A percentile compares a stretch with the other conserved stretches of the same genome.
phyloP scores from a whole-genome alignment of 2,113 vertebrate genomes.

The Aptenodytes patagonicus region DNA sequence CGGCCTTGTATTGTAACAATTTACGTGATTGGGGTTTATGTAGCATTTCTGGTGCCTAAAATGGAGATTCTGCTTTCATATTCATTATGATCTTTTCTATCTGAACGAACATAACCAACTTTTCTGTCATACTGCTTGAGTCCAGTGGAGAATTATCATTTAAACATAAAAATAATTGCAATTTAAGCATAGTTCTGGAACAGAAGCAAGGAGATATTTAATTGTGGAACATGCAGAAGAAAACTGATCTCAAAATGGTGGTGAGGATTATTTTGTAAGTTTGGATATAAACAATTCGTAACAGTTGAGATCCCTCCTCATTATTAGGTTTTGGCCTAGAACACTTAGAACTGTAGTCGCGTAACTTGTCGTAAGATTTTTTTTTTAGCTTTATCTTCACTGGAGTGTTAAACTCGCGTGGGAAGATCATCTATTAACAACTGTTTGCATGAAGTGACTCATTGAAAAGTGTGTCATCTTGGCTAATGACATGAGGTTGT shows the following conservation, averaged over 20 bases:
- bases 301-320: neutral
- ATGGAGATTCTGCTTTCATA: neutral
- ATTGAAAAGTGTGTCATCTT: neutral
- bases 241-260: neutral
- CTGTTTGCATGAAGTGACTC: neutral
- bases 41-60: neutral
- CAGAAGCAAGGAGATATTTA: neutral
- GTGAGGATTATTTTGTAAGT: neutral
- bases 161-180: neutral
- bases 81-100: neutral
- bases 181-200: neutral
- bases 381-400: neutral
- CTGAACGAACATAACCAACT: neutral
- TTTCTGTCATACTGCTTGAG: neutral
- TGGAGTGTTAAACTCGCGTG: neutral
- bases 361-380: neutral
- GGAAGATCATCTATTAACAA: neutral
- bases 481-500: accelerated
- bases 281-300: neutral
- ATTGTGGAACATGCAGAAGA: neutral
- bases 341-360: neutral
- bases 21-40: neutral
- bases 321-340: neutral
- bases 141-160: neutral
- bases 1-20: neutral